These are phyloP conservation scores for Leptinotarsa undecemlineata DNA, from an alignment of 1,140 invertebrate genomes.

Conservation along the genomic window DNA sequence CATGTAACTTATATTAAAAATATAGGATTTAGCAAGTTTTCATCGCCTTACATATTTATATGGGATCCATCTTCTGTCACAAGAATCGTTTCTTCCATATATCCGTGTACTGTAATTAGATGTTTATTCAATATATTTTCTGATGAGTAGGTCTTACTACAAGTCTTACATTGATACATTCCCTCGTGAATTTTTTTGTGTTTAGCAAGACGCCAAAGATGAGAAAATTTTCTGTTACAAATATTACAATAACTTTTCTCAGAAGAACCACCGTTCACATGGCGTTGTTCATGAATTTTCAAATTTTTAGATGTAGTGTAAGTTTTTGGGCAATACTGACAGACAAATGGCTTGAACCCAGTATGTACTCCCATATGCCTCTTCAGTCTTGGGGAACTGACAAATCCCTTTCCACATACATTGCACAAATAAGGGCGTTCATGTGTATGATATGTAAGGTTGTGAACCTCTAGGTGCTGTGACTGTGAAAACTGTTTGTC, in stretches of 20 bases:
- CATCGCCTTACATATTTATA: no score
- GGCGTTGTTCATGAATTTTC: neutral
- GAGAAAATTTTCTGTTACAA: neutral
- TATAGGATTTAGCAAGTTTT: no score
- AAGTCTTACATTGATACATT: neutral
- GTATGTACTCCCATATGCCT: constrained; percentile 54
- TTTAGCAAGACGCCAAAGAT: neutral
- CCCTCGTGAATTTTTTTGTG: neutral
- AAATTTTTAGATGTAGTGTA: constrained; percentile 68
- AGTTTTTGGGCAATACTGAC: constrained; percentile 50
- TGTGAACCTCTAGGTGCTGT: neutral
- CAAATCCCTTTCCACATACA: constrained; percentile 59
- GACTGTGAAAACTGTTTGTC: neutral
- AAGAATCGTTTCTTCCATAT: neutral
- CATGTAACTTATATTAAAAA: no score
- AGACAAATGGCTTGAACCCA: constrained; percentile 50
- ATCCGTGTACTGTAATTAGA: neutral
- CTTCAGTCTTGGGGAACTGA: constrained; percentile 49
- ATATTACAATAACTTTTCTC: neutral
- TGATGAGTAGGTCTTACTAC: neutral
- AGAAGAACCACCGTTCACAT: neutral
- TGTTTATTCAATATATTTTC: neutral
- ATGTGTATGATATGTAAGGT: constrained; percentile 41
- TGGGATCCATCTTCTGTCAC: neutral
- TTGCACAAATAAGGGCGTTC: constrained; percentile 51